Evolutionary conservation across 1,140 invertebrate species (phyloP), one percentile per base, ranked within the genome.

Genomic region (Bradynema listronoti): DNA sequence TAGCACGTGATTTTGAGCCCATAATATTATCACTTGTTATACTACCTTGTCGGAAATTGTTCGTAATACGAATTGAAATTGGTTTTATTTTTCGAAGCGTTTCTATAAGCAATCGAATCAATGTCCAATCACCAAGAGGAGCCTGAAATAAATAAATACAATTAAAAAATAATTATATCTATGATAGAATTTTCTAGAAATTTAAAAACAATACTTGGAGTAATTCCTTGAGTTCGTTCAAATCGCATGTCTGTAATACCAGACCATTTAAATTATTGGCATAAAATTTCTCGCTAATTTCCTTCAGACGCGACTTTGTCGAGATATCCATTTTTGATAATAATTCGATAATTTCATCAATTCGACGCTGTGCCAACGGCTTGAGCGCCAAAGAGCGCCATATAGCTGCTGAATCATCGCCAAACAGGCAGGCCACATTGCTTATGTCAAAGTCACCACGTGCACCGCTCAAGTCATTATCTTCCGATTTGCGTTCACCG

Each of bases 101-200:
- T 56, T 78, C 76, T 25, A 78, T 56, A 6, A 77, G 46, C 30
- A 77, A 46, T 52, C 63, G 60, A 33, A 77, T 52, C 16, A 77
- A 53, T 7, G 73, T 76, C 74, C 74, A 77, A 56, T 77, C 74
- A 29, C 74, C 74, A 7, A 77, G 59, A 16, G 65, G 67, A 27
- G 56, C 19, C 65, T 71, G 24, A 33, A 68, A 22, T 30, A 19
- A 41, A n/a, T 29, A 61, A n/a, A 33, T 54, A 29, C 7, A 9
- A 9, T 11, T 6, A 58, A 14, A 42, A 70, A 14, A 32, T 27
- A 56, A 14, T 64, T 32, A 41, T 41, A 1, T 16, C 5, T 24
- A 39, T 11, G 11, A 11, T 39, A 39, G 19, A 19, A 11, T 11
- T 39, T 39, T 39, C 19, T 19, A 39, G 36, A 11, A 39, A 19